Evolutionary conservation across 1,140 invertebrate species (phyloP), one percentile per base, ranked within the genome.

Genomic region (Stegodyphus dumicola): DNA sequence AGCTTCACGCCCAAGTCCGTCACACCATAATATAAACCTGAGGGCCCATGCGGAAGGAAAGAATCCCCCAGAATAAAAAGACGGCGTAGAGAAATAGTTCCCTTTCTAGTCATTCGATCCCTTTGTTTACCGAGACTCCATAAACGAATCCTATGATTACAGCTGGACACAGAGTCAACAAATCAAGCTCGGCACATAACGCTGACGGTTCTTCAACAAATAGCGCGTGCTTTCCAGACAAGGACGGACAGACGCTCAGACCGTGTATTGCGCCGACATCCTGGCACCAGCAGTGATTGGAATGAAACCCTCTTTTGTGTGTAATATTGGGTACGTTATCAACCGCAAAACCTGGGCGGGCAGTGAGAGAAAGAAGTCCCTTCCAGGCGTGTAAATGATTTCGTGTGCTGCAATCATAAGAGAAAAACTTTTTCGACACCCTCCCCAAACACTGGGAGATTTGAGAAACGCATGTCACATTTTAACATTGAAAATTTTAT

Each of bases 121-220:
- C 71, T 83, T 83, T 83, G 80, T 83, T 83, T 83, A 83, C 80
- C 33, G 33, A 66, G 60, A 33, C 80, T 75, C 80, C 52, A 75
- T 81, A 81, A 81, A 74, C 80, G 80, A 83, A 83, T 74, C 80
- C 80, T 83, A 83, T 83, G 80, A 83, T 83, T 83, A 83, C 80
- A 83, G 80, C 80, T 83, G 80, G 80, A 83, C 80, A 83, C 49
- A 83, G 80, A 83, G 80, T 83, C 80, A 83, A 83, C 80, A 83
- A 83, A 83, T 83, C 80, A 83, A 83, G 80, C 80, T 75, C 80
- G n/a, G 80, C 71, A 83, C 69, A 81, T 81, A 81, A 64, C 56
- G 78, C 80, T 83, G 80, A 83, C 80, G 56, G 80, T 83, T 83
- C 70, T 83, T 83, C 80, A 83, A 83, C 80, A 83, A 83, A 83